Evolutionary conservation across 2,113 vertebrate genomes (phyloP).

Genomic region (Tragelaphus scriptus): DNA sequence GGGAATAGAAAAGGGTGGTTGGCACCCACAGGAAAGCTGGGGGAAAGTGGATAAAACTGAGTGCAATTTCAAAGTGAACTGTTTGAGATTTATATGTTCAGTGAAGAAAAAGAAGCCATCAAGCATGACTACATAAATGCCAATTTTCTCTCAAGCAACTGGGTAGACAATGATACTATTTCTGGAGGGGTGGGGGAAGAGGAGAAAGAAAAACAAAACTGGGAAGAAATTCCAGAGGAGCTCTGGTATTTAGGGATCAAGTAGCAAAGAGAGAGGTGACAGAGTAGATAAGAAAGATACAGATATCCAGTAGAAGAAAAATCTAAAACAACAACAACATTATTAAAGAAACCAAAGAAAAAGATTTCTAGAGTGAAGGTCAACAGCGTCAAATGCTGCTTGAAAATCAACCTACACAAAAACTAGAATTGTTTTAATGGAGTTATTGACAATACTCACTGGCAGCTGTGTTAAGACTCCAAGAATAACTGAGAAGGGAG

Average conservation of each 20-base stretch:
- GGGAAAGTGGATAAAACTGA: background rate
- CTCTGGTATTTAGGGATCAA: background rate
- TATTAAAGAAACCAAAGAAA: background rate
- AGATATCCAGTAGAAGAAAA: background rate
- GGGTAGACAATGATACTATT: background rate
- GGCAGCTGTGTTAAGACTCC: background rate
- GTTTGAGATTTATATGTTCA: background rate
- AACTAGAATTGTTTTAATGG: background rate
- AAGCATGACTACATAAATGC: background rate
- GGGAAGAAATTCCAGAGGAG: background rate
- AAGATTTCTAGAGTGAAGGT: background rate
- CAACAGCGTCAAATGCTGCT: background rate
- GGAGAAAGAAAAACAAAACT: background rate
- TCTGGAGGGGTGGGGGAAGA: background rate
- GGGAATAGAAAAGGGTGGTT: background rate
- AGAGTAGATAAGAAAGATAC: background rate
- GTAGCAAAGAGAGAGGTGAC: background rate
- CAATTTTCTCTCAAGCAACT: background rate
- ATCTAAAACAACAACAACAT: background rate
- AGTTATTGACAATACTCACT: background rate
- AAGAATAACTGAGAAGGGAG: background rate
- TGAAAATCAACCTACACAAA: background rate
- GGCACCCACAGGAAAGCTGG: background rate
- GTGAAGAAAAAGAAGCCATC: background rate
- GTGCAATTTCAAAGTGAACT: background rate